Conservation (phyloP, 2,888 invertebrate species). For the Clunio marinus region DNA sequence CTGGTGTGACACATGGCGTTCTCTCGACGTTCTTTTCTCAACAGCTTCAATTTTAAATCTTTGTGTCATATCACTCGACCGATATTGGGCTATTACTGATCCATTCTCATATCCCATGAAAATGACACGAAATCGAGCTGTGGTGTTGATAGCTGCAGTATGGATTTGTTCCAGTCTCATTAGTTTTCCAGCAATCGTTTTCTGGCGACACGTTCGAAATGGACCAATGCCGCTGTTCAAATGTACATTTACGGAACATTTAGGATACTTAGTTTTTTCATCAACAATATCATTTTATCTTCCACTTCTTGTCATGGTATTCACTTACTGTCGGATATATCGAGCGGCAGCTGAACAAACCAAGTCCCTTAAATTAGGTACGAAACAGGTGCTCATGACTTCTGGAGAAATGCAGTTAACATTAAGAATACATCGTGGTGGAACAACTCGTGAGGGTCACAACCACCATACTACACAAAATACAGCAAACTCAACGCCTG, state of each 20-base stretch:
- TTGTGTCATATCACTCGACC: conserved; percentile 92
- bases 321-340: conserved; percentile 95
- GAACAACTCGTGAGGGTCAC: conserved; percentile 55
- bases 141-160: conserved; percentile 83
- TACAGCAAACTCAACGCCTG: conserved; percentile 60
- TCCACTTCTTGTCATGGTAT: conserved; percentile 95
- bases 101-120: conserved; percentile 95
- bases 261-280: conserved; percentile 94
- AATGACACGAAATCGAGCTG: conserved; percentile 86
- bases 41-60: conserved; percentile 96
- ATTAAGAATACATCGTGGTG: conserved; percentile 88
- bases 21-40: conserved; percentile 92
- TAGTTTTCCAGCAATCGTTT: conserved; percentile 95
- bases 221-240: conserved; percentile 77
- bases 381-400: conserved; percentile 81
- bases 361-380: conserved; percentile 82
- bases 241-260: conserved; percentile 95
- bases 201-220: conserved; percentile 86
- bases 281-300: conserved; percentile 97
- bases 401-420: conserved; percentile 84
- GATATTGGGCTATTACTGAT: conserved; percentile 98
- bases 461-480: conserved; percentile 47
- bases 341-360: conserved; percentile 90
- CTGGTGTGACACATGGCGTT: conserved; percentile 98
- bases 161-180: conserved; percentile 97